phyloP scores from a whole-genome alignment of 2,113 vertebrate genomes.

The Oreocharis arfaki region DNA sequence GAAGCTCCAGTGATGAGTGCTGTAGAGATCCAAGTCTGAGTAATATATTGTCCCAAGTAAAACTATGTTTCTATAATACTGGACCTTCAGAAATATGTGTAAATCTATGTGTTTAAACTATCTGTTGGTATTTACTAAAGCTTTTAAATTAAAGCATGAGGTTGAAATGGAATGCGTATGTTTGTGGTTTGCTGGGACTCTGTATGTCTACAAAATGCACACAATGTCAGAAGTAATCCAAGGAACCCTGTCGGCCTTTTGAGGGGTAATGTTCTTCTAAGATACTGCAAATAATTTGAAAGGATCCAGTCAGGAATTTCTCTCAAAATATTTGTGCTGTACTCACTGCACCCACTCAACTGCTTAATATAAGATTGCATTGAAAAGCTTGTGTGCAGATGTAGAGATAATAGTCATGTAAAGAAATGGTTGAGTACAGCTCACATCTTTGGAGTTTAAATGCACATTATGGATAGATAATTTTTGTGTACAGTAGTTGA shows the following conservation, averaged over 20 bases:
- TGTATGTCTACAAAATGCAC: neutral
- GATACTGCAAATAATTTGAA: neutral
- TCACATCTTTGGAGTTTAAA: neutral
- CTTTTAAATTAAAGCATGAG: neutral
- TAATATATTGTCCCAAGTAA: neutral
- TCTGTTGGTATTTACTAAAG: neutral
- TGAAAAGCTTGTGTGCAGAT: neutral
- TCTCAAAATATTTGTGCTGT: conserved; percentile 40
- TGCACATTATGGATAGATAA: neutral
- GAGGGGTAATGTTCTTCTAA: neutral
- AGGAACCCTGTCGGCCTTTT: neutral
- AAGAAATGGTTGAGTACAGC: neutral
- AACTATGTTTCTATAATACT: neutral
- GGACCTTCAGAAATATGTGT: neutral
- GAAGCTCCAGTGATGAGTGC: neutral
- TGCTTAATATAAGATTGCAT: neutral
- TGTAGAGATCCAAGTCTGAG: neutral
- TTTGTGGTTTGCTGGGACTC: neutral
- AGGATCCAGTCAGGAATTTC: conserved; percentile 6
- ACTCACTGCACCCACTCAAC: neutral
- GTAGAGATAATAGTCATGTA: neutral
- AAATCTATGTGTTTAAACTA: neutral
- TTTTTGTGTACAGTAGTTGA: neutral
- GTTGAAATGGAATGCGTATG: neutral
- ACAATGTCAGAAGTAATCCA: neutral